Base-by-base conservation (phyloP, 2,113 vertebrate species). In the Upupa epops region DNA sequence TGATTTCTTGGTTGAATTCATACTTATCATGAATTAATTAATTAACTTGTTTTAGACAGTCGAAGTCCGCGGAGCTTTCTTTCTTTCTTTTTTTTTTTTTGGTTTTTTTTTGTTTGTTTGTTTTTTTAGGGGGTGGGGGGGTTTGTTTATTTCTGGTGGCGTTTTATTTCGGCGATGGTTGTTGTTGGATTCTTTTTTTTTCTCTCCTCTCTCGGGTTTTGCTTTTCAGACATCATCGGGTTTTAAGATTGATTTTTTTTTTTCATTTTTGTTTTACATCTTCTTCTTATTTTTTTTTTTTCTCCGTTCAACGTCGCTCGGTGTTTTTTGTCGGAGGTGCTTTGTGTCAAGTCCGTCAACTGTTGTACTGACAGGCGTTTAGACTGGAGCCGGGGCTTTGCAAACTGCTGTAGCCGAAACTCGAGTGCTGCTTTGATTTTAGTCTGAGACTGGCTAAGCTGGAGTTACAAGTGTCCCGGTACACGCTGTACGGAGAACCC, bases 311-410 rank as follows among this genome's bases (percentile, higher is more conserved):
- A 95, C 75, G 64, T 96, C 90, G 72, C 83, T 88, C 89, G 95
- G 56, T 88, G 89, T 49, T 92, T 92, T 88, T 42, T 42, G 63
- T 90, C 79, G 79, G 92, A 86, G 94, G 86, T 80, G 89, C 83
- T 93, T 94, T 69, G 58, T 83, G 48, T 32, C 93, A 86, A 96
- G 95, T 96, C 96, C 96, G 98, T 99, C 99, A 99, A 97, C 99
- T 99, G 98, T 99, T 99, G 96, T 99, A 99, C 96, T 99, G 99
- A 94, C 99, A 99, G 36, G 99, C 99, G 93, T 99, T 99, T 94
- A 99, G 98, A 83, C 98, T 98, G 14, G 99, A 98, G 17, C 98
- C 98, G 45, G 99, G 98, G 94, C 98, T 99, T 96, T 99, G 99
- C 97, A 99, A 97, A 85, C 98, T 97, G 96, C 98, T 98, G 97